Evolutionary conservation across 2,888 invertebrate genomes (phyloP).

Genomic region (Eurois occulta): DNA sequence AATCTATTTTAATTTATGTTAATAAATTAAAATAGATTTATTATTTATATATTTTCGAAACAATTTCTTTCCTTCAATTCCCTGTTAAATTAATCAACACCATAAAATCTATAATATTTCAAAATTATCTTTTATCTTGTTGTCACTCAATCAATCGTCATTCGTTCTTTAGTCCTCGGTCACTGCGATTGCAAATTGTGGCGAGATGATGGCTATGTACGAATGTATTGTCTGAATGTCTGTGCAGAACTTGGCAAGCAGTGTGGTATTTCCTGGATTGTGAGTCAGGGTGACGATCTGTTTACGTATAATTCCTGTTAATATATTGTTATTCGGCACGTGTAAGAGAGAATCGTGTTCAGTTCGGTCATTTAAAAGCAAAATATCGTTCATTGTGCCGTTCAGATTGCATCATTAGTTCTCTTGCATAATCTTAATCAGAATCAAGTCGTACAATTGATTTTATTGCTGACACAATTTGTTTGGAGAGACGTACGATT

Average conservation of each 20-base stretch:
- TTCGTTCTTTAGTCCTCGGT: slow-evolving; percentile 12
- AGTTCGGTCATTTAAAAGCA: not conserved
- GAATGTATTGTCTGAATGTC: slow-evolving; percentile 62
- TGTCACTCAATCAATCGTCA: slow-evolving; percentile 29
- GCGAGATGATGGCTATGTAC: slow-evolving; percentile 18
- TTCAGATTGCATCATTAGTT: not conserved
- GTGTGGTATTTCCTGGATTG: slow-evolving; percentile 81
- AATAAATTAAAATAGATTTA: no score
- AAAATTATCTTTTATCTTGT: slow-evolving; percentile 39
- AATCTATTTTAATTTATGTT: no score
- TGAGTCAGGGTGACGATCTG: slow-evolving; percentile 74
- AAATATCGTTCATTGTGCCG: not conserved
- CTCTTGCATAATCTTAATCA: slow-evolving; percentile 5
- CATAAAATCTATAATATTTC: not conserved
- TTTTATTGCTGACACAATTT: slow-evolving; percentile 11
- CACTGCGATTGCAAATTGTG: slow-evolving; percentile 4
- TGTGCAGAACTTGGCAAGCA: slow-evolving; percentile 74
- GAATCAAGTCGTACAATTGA: slow-evolving; percentile 14
- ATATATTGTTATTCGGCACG: slow-evolving; percentile 37
- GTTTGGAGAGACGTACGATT: not conserved
- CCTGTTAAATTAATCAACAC: slow-evolving; percentile 21
- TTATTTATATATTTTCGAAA: no score
- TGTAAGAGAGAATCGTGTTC: not conserved
- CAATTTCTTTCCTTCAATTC: no score
- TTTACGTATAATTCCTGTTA: slow-evolving; percentile 30